Evolutionary conservation across 2,888 invertebrate genomes (phyloP).

Genomic region (Dichetophora obliterata): DNA sequence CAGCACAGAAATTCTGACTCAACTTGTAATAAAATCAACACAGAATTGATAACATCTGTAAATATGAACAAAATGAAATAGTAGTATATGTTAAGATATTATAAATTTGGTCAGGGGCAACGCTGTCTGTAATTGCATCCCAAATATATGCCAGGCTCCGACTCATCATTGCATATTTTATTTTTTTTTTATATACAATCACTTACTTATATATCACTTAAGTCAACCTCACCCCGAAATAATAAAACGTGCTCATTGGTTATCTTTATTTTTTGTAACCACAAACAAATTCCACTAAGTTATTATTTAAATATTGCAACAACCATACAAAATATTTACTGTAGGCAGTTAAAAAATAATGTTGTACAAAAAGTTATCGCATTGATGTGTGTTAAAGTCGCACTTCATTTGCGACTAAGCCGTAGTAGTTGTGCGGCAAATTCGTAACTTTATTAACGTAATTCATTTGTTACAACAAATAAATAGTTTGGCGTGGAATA

Average conservation of each 20-base stretch:
- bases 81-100: neutral
- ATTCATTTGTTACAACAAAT: too few species aligned
- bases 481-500: too few species aligned
- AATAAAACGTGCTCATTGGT: neutral
- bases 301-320: neutral
- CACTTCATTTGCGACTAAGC: too few species aligned
- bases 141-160: neutral
- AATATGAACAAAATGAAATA: neutral
- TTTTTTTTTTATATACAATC: neutral
- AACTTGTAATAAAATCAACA: too few species aligned
- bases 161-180: neutral
- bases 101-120: slow-evolving; percentile 5
- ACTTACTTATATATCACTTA: neutral
- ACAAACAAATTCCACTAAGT: too few species aligned
- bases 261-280: neutral
- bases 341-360: too few species aligned
- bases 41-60: too few species aligned
- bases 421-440: too few species aligned
- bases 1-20: too few species aligned
- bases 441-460: too few species aligned
- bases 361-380: too few species aligned
- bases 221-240: neutral
- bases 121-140: neutral
- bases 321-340: neutral
- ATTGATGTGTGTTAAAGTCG: too few species aligned